Conservation (phyloP, 2,888 invertebrate genomes). For the Drosophila buzzatii region DNA sequence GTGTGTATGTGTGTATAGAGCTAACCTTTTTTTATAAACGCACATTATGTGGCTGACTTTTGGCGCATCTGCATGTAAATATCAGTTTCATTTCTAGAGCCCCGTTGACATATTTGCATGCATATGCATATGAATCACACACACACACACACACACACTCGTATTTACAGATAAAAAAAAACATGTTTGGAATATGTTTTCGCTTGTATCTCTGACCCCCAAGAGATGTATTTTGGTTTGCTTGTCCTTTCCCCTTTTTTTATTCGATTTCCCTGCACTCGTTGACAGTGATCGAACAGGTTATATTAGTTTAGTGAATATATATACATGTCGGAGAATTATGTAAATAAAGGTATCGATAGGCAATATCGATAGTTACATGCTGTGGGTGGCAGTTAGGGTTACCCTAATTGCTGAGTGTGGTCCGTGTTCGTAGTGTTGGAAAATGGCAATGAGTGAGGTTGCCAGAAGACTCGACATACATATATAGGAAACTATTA, state of each 20-base stretch:
- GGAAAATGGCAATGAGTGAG: no score
- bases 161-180: neutral
- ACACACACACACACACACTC: neutral
- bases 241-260: conserved; percentile 13
- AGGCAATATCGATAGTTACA: no score
- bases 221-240: conserved; percentile 33
- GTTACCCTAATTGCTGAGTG: no score
- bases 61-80: conserved; percentile 60
- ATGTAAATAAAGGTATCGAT: no score
- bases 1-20: neutral
- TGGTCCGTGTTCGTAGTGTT: no score
- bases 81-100: conserved; percentile 64
- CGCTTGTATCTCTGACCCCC: conserved; percentile 47
- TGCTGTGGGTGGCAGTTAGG: no score
- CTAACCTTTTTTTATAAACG: conserved; percentile 19
- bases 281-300: neutral
- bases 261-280: neutral
- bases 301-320: neutral
- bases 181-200: conserved; percentile 20
- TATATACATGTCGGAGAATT: no score
- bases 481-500: no score
- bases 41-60: conserved; percentile 37
- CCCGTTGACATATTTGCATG: conserved; percentile 63
- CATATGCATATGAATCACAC: conserved; percentile 47
- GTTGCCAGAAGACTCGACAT: no score